These are phyloP conservation scores for Tragopan temminckii DNA, from an alignment of 2,797 vertebrate genomes.

Conservation along the genomic window DNA sequence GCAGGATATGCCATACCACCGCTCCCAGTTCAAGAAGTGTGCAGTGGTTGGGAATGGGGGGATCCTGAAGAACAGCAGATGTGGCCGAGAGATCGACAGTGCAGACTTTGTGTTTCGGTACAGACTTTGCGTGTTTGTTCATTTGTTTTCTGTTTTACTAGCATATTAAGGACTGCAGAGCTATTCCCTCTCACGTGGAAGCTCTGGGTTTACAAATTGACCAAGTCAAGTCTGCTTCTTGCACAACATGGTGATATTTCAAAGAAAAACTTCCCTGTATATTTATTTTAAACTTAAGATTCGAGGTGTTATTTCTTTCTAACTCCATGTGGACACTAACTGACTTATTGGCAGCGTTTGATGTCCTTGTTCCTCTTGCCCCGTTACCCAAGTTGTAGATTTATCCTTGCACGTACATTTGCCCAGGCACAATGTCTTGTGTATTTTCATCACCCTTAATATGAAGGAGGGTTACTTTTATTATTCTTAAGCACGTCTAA, in stretches of 20 bases:
- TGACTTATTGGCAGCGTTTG: background rate
- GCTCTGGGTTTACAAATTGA: background rate
- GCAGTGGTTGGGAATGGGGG: conserved; percentile 98
- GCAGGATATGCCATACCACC: conserved; percentile 97
- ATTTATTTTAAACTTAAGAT: background rate
- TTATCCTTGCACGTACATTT: background rate
- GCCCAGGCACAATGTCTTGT: rapidly evolving
- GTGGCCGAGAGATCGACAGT: conserved; percentile 94
- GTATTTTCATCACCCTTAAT: background rate
- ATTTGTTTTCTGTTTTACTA: background rate
- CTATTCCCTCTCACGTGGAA: rapidly evolving
- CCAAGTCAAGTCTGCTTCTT: background rate
- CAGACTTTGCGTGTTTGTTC: no score
- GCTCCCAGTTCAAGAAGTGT: conserved; percentile 97
- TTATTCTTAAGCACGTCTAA: conserved; percentile 47
- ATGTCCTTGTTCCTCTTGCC: background rate
- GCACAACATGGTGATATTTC: rapidly evolving
- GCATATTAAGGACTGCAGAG: background rate
- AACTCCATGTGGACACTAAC: rapidly evolving
- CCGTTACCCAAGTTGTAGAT: background rate
- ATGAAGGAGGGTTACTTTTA: background rate
- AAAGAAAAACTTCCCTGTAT: background rate
- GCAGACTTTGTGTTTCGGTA: conserved; percentile 98
- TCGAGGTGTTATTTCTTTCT: background rate
- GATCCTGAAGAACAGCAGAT: conserved; percentile 96